Conservation (phyloP, 2,888 invertebrate species). For the Conomelus anceps region DNA sequence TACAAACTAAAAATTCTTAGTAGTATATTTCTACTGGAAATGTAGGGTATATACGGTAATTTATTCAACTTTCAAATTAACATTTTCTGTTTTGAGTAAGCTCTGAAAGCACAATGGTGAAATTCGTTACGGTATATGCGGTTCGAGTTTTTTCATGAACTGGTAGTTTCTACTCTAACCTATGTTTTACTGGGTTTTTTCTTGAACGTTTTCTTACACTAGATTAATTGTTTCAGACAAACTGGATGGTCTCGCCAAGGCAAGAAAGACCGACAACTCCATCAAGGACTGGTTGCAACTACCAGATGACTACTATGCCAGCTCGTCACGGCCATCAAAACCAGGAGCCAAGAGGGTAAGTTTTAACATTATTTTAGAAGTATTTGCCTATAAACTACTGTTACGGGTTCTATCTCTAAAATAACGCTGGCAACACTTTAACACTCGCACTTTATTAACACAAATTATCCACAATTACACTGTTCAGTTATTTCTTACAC, state of each 20-base stretch:
- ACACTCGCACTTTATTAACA: too few relatives aligned
- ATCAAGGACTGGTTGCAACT: slow-evolving; percentile 90
- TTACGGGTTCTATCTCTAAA: too few relatives aligned
- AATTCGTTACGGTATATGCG: not conserved
- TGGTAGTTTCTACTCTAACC: not conserved
- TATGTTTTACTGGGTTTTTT: not conserved
- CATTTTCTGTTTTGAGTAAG: not conserved
- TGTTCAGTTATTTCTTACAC: too few relatives aligned
- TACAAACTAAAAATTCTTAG: too few relatives aligned
- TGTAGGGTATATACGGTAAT: too few relatives aligned
- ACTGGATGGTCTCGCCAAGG: slow-evolving; percentile 80
- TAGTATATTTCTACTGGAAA: too few relatives aligned
- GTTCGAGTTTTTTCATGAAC: not conserved
- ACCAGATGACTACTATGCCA: slow-evolving; percentile 64
- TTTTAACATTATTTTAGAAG: slow-evolving; percentile 34
- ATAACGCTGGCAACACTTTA: too few relatives aligned
- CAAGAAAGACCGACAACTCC: slow-evolving; percentile 59
- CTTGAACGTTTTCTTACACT: not conserved
- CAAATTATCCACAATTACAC: too few relatives aligned
- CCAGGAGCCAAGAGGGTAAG: slow-evolving; percentile 86
- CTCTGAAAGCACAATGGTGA: not conserved
- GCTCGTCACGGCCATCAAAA: slow-evolving; percentile 41
- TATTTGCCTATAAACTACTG: too few relatives aligned
- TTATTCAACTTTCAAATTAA: not conserved
- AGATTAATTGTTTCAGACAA: slow-evolving; percentile 64